Evolutionary conservation across 2,888 invertebrate species (phyloP).

Genomic region (Apodemia mormo): DNA sequence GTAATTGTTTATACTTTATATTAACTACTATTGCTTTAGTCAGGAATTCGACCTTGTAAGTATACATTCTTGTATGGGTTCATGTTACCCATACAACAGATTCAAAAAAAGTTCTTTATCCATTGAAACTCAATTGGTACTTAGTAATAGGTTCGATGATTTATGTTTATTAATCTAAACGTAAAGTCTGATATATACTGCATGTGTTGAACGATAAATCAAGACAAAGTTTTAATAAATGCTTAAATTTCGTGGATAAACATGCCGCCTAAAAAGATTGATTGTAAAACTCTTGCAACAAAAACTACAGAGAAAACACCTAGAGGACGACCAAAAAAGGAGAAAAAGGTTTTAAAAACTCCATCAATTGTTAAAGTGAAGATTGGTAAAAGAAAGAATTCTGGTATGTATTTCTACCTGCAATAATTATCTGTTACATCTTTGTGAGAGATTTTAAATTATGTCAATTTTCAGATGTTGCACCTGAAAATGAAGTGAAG

Average conservation of each 20-base stretch:
- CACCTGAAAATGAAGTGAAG: background rate
- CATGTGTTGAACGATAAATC: too few species aligned
- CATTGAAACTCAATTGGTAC: too few species aligned
- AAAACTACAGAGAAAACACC: slow-evolving; percentile 26
- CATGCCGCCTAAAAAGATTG: slow-evolving; percentile 46
- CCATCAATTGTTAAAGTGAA: slow-evolving; percentile 42
- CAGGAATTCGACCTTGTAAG: too few species aligned
- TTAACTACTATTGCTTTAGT: too few species aligned
- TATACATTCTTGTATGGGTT: too few species aligned
- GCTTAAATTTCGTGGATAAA: too few species aligned
- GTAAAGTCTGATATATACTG: too few species aligned
- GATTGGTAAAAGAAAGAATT: slow-evolving; percentile 10
- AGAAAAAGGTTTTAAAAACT: slow-evolving; percentile 42
- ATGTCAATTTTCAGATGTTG: background rate
- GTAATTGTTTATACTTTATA: background rate
- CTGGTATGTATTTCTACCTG: background rate
- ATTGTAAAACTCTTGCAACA: slow-evolving; percentile 29
- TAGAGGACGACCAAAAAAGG: slow-evolving; percentile 34
- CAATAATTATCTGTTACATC: background rate
- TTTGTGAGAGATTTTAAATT: background rate
- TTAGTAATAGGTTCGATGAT: too few species aligned
- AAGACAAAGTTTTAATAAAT: too few species aligned
- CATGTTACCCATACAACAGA: too few species aligned
- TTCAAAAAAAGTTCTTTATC: too few species aligned
- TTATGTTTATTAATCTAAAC: too few species aligned